Base-by-base conservation (phyloP, 1,140 invertebrate species). In the Aphelenchoides besseyi region DNA sequence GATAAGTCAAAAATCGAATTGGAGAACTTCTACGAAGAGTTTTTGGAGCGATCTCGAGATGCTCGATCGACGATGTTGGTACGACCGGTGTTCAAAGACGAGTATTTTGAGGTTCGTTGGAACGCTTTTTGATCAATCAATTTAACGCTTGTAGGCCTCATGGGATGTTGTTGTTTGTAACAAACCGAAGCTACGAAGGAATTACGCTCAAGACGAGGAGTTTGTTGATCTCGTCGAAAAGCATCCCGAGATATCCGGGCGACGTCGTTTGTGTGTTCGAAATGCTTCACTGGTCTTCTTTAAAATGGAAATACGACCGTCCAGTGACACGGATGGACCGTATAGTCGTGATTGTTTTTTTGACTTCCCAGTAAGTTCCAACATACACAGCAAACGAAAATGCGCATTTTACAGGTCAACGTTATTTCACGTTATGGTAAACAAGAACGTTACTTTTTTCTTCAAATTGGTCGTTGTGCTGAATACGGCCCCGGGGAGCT, bases 361-460 rank as follows among this genome's bases (percentile, higher is more conserved):
- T 33, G 55, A 59, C 5, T 18, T 59, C 32, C 18, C 55, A 5
- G 55, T 59, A 33, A 59, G 55, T 59, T 5, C 41, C 41, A 12
- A 12, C 23, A 16, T 48, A 12, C 23, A 16, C 23, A 12, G 12
- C 41, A 12, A 16, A 12, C 41, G 12, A 68, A 9, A 16, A 16
- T 30, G 9, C 29, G 23, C 54, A 5, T 12, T 41, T 53, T 68
- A 52, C 23, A 76, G 74, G 52, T 77, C n/a, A 76, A 77, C 52
- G 75, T 78, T 1, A 71, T 76, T 0, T 71, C 74, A 9, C 68
- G 64, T 53, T 77, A 76, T 61, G 74, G 74, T 0, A 77, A 53
- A 12, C 75, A 78, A 33, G 74, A 76, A 69, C 36, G 53, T 5
- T 76, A 63, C 57, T 76, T 76, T 53, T 76, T 76, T 57, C 23